These are phyloP conservation scores for Tenthredo scrophulariae DNA, from an alignment of 2,888 invertebrate genomes.

Conservation along the genomic window DNA sequence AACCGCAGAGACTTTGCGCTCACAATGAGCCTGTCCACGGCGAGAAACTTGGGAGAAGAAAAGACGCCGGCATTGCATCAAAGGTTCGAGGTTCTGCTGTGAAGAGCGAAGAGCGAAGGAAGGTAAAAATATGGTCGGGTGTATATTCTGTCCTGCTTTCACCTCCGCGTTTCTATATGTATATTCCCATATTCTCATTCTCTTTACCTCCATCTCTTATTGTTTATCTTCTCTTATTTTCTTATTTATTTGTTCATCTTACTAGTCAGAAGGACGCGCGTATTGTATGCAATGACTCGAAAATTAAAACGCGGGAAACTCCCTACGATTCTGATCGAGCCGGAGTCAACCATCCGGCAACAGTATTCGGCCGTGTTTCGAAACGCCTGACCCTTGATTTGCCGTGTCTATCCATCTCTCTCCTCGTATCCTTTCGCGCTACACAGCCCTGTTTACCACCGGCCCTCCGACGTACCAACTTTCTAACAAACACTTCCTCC, in stretches of 20 bases:
- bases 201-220: neutral
- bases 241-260: neutral
- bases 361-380: constrained; percentile 2
- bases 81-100: neutral
- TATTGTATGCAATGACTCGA: constrained; percentile 17
- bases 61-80: constrained; percentile 34
- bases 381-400: constrained; percentile 11
- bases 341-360: neutral
- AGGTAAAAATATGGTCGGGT: constrained; percentile 13
- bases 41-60: constrained; percentile 23
- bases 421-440: neutral
- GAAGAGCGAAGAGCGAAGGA: neutral
- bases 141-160: constrained; percentile 38
- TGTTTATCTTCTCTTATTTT: neutral
- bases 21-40: constrained; percentile 39
- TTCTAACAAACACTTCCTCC: constrained; percentile 46
- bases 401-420: neutral
- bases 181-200: no score
- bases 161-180: neutral
- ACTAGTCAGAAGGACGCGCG: neutral
- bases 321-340: neutral
- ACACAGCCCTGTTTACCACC: constrained; percentile 10
- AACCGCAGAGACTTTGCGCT: constrained; percentile 12
- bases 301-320: constrained; percentile 23
- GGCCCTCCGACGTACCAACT: constrained; percentile 31